phyloP scores from a whole-genome alignment of 2,797 vertebrate species.

The Microcaecilia unicolor region DNA sequence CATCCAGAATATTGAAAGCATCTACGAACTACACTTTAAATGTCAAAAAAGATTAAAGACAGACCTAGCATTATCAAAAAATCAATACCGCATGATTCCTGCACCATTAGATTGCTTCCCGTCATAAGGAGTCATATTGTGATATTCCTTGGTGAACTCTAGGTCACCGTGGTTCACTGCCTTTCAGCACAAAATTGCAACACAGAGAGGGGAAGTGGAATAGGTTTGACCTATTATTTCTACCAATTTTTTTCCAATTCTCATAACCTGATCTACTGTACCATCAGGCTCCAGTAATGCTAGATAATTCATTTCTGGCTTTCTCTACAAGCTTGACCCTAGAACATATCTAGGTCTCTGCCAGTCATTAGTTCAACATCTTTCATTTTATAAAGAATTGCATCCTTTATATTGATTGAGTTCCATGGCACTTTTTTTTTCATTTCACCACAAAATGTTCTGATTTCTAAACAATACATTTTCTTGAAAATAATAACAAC shows the following conservation, averaged over 20 bases:
- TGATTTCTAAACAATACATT: too few species aligned
- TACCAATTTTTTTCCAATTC: conserved; percentile 47
- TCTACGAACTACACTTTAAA: background rate
- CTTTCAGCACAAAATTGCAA: conserved; percentile 29
- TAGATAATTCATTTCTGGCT: conserved; percentile 40
- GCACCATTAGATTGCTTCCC: conserved; percentile 15
- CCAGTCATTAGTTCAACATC: too few species aligned
- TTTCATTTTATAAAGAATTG: too few species aligned
- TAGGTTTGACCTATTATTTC: conserved; percentile 45
- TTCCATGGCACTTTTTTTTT: too few species aligned
- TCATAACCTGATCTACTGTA: conserved; percentile 23
- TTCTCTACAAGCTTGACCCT: too few species aligned
- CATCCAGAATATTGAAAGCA: too few species aligned
- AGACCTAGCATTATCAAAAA: background rate
- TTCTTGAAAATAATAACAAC: too few species aligned
- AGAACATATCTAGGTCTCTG: too few species aligned
- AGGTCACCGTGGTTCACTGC: conserved; percentile 25
- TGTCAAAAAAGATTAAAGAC: conserved; percentile 2
- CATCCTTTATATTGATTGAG: too few species aligned
- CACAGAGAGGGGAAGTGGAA: conserved; percentile 36
- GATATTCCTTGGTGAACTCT: conserved; percentile 32
- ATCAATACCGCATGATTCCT: background rate
- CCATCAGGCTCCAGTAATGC: conserved; percentile 26
- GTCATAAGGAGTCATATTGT: conserved; percentile 13
- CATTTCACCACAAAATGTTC: too few species aligned